Percentiles rank a stretch among this genome's conserved stretches.
Conservation (phyloP, 1,140 invertebrate genomes). For the Homalodisca vitripennis region DNA sequence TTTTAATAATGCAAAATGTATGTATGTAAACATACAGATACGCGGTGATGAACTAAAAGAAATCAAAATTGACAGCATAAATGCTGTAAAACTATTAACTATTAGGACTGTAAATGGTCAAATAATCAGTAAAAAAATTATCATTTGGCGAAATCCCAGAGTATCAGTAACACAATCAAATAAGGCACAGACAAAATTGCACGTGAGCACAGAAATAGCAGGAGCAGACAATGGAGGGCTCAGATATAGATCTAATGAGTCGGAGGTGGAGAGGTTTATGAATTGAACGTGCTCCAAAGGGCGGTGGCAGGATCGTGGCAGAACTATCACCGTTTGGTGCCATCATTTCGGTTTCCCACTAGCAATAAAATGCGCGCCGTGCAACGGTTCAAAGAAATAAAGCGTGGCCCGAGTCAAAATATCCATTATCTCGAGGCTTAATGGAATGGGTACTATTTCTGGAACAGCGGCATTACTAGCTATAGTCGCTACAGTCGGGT, state of each 20-base stretch:
- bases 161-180: too few relatives aligned
- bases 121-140: too few relatives aligned
- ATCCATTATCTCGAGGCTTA: constrained; percentile 17
- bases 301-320: not conserved
- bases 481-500: not conserved
- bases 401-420: constrained; percentile 24
- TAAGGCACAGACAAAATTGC: too few relatives aligned
- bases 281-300: constrained; percentile 18
- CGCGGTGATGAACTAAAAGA: too few relatives aligned
- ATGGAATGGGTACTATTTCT: constrained; percentile 16
- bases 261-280: not conserved
- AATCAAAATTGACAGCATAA: too few relatives aligned
- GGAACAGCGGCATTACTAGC: not conserved
- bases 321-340: not conserved
- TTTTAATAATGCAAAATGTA: too few relatives aligned
- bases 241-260: not conserved
- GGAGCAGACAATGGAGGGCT: not conserved
- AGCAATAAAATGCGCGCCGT: constrained; percentile 21
- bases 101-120: too few relatives aligned
- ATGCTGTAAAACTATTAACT: too few relatives aligned
- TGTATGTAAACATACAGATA: too few relatives aligned
- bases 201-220: too few relatives aligned
- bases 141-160: too few relatives aligned
- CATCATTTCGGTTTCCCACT: constrained; percentile 16
- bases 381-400: constrained; percentile 5